Conservation (phyloP, 2,888 invertebrate genomes). For the Furcula furcula region DNA sequence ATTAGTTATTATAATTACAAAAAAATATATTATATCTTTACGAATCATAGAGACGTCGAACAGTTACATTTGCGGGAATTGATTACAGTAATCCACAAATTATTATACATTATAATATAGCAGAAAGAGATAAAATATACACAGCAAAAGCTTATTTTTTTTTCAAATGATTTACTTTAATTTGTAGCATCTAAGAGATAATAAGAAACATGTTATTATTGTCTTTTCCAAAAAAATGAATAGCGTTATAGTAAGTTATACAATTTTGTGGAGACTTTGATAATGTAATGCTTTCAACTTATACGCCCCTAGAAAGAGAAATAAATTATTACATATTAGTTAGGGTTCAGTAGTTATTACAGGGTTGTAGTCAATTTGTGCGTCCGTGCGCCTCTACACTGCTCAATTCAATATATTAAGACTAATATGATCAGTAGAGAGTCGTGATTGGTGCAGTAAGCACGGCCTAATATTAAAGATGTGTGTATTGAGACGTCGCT, state of each 20-base stretch:
- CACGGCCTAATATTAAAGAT: slow-evolving; percentile 59
- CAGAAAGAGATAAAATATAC: slow-evolving; percentile 27
- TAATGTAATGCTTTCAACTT: slow-evolving; percentile 70
- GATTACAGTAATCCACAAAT: slow-evolving; percentile 45
- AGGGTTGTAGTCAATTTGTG: slow-evolving; percentile 73
- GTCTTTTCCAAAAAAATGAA: slow-evolving; percentile 50
- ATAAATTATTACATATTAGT: slow-evolving; percentile 58
- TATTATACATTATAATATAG: slow-evolving; percentile 39
- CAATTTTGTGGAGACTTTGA: slow-evolving; percentile 73
- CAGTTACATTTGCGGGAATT: slow-evolving; percentile 67
- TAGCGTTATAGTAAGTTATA: slow-evolving; percentile 69
- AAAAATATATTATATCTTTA: slow-evolving; percentile 21
- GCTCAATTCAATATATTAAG: slow-evolving; percentile 74
- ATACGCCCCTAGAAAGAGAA: slow-evolving; percentile 66
- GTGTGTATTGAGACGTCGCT: slow-evolving; percentile 38
- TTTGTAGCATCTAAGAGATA: slow-evolving; percentile 54
- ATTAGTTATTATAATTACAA: slow-evolving; percentile 44
- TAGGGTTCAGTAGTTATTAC: slow-evolving; percentile 70
- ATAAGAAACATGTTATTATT: slow-evolving; percentile 42
- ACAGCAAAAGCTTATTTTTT: slow-evolving; percentile 27
- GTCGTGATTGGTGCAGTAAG: slow-evolving; percentile 53
- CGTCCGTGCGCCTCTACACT: slow-evolving; percentile 73
- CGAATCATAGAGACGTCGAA: slow-evolving; percentile 28
- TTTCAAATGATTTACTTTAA: slow-evolving; percentile 36
- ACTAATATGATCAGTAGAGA: slow-evolving; percentile 56